Base-by-base conservation (phyloP, 2,888 invertebrate species). In the Watsonalla binaria region DNA sequence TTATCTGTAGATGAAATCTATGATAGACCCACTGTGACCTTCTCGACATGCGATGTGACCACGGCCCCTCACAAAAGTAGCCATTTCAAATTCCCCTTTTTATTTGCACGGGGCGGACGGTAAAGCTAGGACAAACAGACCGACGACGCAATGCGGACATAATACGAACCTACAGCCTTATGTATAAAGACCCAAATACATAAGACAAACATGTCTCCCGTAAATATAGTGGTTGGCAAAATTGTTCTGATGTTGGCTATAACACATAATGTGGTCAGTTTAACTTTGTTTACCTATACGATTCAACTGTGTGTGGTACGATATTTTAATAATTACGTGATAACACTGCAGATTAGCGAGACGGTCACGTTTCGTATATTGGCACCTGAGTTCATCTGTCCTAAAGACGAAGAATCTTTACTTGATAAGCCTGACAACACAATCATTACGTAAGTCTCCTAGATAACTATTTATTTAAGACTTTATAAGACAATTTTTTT, bases 301-400 rank as follows among this genome's bases (percentile, higher is more conserved):
- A 48, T 35, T 13, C 14, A 48, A 34, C 9, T n/a, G 11, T 9
- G 34, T 35, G 2, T 33, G 24, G 24, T 24, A 24, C 24, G 24
- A 24, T 47, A 5, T n/a, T 7, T 33, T 47, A 33, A 13, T 35
- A 37, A 5, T 15, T 14, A 13, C 37, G 15, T 49, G 34, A 14
- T 46, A 5, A 51, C 9, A 50, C 63, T 65, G 14, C 50, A 75
- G 74, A 50, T 53, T 5, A 63, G 51, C 45, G 65, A 66, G 5
- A 39, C 60, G 11, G 70, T 75, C 0, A 66, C 72, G 15, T 82
- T 84, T 53, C 75, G 81, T 0, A 76, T 85, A 42, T 55, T 82
- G 42, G 83, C 83, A 0, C 83, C 85, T 8, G 68, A 80, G 11
- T 80, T 84, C 51, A 65, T 85, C 15, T 86, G 85, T 45, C 83